Percentiles rank a stretch among this genome's conserved stretches.
Conservation (phyloP, 2,888 invertebrate species). For the Meiosimyza decipiens region DNA sequence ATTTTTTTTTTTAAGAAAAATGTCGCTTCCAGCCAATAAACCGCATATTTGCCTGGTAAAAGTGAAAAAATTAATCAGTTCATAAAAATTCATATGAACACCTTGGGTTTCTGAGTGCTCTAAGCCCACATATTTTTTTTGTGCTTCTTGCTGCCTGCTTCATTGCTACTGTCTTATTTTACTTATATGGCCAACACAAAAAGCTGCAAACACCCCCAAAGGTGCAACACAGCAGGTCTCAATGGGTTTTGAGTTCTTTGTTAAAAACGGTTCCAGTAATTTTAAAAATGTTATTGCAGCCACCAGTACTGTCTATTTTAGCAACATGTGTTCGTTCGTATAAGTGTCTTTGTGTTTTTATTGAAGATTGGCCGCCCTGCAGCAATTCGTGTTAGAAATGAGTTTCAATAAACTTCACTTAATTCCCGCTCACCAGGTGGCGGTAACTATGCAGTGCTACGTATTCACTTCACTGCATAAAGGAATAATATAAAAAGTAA, state of each 20-base stretch:
- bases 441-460: background rate
- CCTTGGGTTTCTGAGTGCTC: too few species aligned
- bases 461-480: too few species aligned
- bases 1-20: too few species aligned
- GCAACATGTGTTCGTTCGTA: constrained; percentile 6
- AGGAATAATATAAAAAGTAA: too few species aligned
- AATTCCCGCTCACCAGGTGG: constrained; percentile 46
- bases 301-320: background rate
- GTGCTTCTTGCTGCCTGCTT: too few species aligned
- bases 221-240: background rate
- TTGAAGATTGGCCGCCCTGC: constrained; percentile 19
- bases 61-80: too few species aligned
- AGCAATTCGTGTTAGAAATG: constrained; percentile 39
- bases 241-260: background rate
- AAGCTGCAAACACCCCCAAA: constrained; percentile 6
- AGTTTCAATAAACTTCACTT: constrained; percentile 48
- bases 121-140: too few species aligned
- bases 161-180: too few species aligned
- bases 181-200: too few species aligned
- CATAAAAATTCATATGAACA: too few species aligned
- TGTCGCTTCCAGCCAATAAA: too few species aligned
- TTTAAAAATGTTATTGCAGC: background rate
- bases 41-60: too few species aligned
- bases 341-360: background rate
- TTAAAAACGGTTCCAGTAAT: background rate